Conservation (phyloP, 1,140 invertebrate species). For the Rhopalosiphum padi region DNA sequence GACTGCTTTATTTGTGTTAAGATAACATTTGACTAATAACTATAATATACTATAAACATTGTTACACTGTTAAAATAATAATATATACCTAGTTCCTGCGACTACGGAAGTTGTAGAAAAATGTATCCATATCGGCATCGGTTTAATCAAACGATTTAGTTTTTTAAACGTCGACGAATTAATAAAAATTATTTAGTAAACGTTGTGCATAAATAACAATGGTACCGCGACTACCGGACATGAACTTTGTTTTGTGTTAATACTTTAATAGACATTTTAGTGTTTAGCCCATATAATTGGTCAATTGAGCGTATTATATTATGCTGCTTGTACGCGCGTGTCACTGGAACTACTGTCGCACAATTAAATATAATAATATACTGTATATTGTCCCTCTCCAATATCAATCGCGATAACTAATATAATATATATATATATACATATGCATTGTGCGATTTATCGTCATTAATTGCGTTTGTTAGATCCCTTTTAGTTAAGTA, state of each 20-base stretch:
- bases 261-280: background rate
- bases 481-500: background rate
- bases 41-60: no score
- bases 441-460: background rate
- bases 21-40: no score
- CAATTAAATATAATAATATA: background rate
- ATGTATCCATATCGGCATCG: background rate
- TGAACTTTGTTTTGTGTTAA: slow-evolving; percentile 8
- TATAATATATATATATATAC: background rate
- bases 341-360: background rate
- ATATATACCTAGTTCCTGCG: background rate
- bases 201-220: background rate
- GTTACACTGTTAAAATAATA: no score
- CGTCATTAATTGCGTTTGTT: background rate
- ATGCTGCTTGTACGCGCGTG: background rate
- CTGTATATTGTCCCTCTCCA: background rate
- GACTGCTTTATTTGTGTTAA: background rate
- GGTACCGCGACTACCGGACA: background rate
- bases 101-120: background rate
- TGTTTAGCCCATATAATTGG: slow-evolving; percentile 15
- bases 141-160: background rate
- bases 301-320: slow-evolving; percentile 10
- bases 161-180: background rate
- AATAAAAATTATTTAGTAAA: background rate
- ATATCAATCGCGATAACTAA: background rate